Evolutionary conservation across 2,888 invertebrate species (phyloP).

Genomic region (Lasioglossum calceatum): DNA sequence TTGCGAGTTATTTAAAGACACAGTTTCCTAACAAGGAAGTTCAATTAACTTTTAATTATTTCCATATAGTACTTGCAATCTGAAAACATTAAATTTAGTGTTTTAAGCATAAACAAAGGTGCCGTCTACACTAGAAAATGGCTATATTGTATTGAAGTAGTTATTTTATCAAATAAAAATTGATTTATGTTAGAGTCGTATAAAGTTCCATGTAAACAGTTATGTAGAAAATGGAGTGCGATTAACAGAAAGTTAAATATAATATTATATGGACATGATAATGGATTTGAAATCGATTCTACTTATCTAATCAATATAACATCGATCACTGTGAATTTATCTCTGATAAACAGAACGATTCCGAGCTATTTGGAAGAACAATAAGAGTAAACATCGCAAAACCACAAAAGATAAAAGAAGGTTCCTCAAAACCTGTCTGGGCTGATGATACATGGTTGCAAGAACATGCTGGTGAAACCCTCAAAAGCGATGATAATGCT

Average conservation of each 20-base stretch:
- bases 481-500: slow-evolving; percentile 85
- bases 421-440: slow-evolving; percentile 98
- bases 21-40: slow-evolving; percentile 12
- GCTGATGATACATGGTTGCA: slow-evolving; percentile 99
- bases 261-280: not conserved
- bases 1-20: slow-evolving; percentile 33
- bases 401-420: slow-evolving; percentile 98
- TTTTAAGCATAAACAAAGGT: too few species aligned
- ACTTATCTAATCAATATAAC: slow-evolving; percentile 47
- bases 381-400: slow-evolving; percentile 98
- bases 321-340: slow-evolving; percentile 41
- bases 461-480: slow-evolving; percentile 97
- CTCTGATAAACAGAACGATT: slow-evolving; percentile 91
- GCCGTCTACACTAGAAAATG: too few species aligned
- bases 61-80: too few species aligned
- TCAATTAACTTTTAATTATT: too few species aligned
- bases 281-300: slow-evolving; percentile 8
- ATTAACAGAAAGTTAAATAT: too few species aligned
- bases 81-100: too few species aligned
- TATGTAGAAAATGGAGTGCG: too few species aligned
- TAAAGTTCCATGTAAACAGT: too few species aligned
- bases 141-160: too few species aligned
- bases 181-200: too few species aligned
- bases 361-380: slow-evolving; percentile 98
- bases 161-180: too few species aligned